Base-by-base conservation (phyloP, 2,113 vertebrate genomes). In the Eulemur rufifrons region DNA sequence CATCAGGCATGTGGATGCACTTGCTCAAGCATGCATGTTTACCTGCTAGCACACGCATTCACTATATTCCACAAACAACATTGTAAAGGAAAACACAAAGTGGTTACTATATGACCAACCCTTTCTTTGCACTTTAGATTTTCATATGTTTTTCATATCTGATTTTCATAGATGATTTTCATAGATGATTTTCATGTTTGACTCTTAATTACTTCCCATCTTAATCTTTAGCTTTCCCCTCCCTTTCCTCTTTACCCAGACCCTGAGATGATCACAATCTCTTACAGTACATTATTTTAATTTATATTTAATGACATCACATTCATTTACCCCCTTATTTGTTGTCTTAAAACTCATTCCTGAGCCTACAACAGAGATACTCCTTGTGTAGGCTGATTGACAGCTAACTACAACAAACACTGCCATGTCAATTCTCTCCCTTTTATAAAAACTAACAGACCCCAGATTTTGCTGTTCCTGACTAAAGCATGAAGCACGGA, bases 81-180 rank as follows among this genome's bases (percentile, higher is more conserved):
- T 32, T 76, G 69, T 63, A 17, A 83, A 47, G 76, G 23, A 90
- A 77, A 93, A 54, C 32, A 71, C 0, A 61, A 59, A 84, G 10
- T 64, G 52, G 8, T 52, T 56, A 74, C n/a, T 74, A 18, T 47
- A 81, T 76, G 39, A 94, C 37, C 9, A 86, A 54, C 20, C 34
- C 61, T 59, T 96, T 68, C 39, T 78, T 83, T 97, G 54, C 4
- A 11, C 61, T 71, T 87, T 47, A 47, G 45, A 78, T 84, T 84
- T 95, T 56, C 50, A 80, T 84, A 69, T 42, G 25, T 45, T 92
- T 89, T 95, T 80, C 76, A 74, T 93, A 76, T 74, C 54, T 56
- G 52, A 52, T 52, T 52, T 52, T 52, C 50, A 52, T 15, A 77
- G 5, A 18, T 80, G 47, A 81, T 84, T 90, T 94, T 34, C 71